Conservation (phyloP, 2,888 invertebrate species). For the Galerucella pusilla region DNA sequence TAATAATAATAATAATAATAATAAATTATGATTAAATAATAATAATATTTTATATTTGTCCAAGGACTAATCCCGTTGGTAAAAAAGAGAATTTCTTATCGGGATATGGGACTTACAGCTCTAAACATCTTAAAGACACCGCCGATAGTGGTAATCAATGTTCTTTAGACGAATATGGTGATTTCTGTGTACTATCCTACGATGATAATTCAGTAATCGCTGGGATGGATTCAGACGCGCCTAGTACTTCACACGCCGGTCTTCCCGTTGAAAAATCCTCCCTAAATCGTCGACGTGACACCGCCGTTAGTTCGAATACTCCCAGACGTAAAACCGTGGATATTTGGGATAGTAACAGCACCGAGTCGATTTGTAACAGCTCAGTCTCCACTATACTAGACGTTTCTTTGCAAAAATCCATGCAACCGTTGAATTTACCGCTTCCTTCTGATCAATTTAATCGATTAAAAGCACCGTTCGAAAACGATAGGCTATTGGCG, state of each 20-base stretch:
- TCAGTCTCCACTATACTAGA: slow-evolving; percentile 65
- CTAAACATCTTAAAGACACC: slow-evolving; percentile 85
- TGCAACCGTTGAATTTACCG: slow-evolving; percentile 32
- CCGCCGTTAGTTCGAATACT: slow-evolving; percentile 43
- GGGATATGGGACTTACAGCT: slow-evolving; percentile 73
- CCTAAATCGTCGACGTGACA: slow-evolving; percentile 39
- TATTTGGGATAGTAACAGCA: slow-evolving; percentile 62
- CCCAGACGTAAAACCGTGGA: slow-evolving; percentile 51
- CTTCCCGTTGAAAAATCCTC: slow-evolving; percentile 56
- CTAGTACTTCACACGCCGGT: slow-evolving; percentile 15
- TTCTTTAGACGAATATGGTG: slow-evolving; percentile 86
- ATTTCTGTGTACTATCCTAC: slow-evolving; percentile 89
- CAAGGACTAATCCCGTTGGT: slow-evolving; percentile 39
- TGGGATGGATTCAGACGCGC: neutral
- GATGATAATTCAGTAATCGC: slow-evolving; percentile 72
- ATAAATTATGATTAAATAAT: neutral
- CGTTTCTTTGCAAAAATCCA: slow-evolving; percentile 45
- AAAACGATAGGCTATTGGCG: slow-evolving; percentile 22
- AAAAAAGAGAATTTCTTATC: slow-evolving; percentile 62
- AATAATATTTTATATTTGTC: slow-evolving; percentile 3
- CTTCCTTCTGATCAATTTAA: slow-evolving; percentile 29
- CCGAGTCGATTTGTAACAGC: slow-evolving; percentile 66
- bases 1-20: slow-evolving; percentile 7
- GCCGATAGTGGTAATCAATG: slow-evolving; percentile 87
- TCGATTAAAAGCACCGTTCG: slow-evolving; percentile 26